phyloP scores from a whole-genome alignment of 2,888 invertebrate species.

The Machimus rusticus region DNA sequence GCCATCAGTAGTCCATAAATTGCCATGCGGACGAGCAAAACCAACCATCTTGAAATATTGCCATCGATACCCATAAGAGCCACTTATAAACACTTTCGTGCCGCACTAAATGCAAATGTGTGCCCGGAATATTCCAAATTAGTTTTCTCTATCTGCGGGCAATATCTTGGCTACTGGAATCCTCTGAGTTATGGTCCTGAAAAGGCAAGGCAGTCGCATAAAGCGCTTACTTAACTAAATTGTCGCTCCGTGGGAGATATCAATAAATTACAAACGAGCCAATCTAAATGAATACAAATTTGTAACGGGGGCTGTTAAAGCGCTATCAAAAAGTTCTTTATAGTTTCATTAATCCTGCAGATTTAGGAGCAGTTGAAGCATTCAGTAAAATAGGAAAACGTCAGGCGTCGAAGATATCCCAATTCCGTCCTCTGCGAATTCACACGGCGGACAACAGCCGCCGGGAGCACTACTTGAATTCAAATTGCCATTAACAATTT shows the following conservation, averaged over 20 bases:
- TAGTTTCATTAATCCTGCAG: conserved; percentile 14
- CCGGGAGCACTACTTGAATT: not conserved
- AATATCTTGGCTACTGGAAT: conserved; percentile 34
- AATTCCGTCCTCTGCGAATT: not conserved
- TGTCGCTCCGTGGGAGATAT: conserved; percentile 15
- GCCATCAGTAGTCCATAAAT: conserved; percentile 31
- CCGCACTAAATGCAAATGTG: conserved; percentile 30
- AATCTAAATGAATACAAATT: conserved; percentile 18
- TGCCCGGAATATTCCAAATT: conserved; percentile 35
- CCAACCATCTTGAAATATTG: conserved; percentile 37
- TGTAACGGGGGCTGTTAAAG: not conserved
- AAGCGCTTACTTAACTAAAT: conserved; percentile 27
- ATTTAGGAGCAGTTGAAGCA: not conserved
- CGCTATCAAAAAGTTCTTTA: conserved; percentile 6
- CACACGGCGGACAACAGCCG: not conserved
- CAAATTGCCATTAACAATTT: not conserved
- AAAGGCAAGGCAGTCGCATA: not conserved
- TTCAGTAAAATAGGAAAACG: not conserved
- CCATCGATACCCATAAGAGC: conserved; percentile 24
- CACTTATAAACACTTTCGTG: conserved; percentile 39
- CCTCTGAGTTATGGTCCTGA: conserved; percentile 20
- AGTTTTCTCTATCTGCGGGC: conserved; percentile 32
- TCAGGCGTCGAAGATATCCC: not conserved
- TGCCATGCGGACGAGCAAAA: conserved; percentile 1
- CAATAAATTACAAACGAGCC: conserved; percentile 7